Evolutionary conservation across 2,797 vertebrate species (phyloP), one percentile per base, ranked within the genome.

Genomic region (Leucoraja ocellata): DNA sequence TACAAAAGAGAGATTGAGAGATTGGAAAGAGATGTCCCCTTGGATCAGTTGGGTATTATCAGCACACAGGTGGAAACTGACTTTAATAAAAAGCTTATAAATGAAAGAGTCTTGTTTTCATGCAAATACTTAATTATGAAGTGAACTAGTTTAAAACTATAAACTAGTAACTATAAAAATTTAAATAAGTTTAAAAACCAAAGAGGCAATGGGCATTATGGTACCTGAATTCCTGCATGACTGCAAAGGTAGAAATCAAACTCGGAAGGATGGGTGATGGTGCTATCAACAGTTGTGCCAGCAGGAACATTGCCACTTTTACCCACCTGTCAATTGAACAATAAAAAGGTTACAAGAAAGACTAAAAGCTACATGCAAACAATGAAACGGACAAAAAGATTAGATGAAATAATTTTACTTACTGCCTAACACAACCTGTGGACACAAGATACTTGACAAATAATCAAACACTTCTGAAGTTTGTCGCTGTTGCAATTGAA

Each of bases 221-320:
- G 23, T 96, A 99, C 99, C 98, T 99, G 99, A 96, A 99, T 99
- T 94, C 99, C 99, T 95, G 99, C 99, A 94, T 99, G 99, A 97
- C 99, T 99, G 97, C 99, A 99, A 96, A 99, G 97, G 97, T 99
- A 99, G 97, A 99, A 99, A 96, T 99, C 99, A 94, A 99, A 99
- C 96, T 99, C 99, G 1, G 99, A 99, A 54, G 99, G 99, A 96
- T 99, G 99, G 1, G 99, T 99, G 96, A 99, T 99, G 95, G 98
- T 99, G 96, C 98, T 99, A 95, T 99, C 98, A 96, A 99, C 99
- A 0, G 99, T 99, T 94, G 99, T 99, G 94, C 99, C 99, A 23
- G 99, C 98, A 77, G 99, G 99, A 93, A 99, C 98, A 1, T 99
- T 99, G 83, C 99, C 99, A 86, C 99, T 99, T 96, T 99, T 99